phyloP scores from a whole-genome alignment of 2,113 vertebrate species.

The Casuarius casuarius region DNA sequence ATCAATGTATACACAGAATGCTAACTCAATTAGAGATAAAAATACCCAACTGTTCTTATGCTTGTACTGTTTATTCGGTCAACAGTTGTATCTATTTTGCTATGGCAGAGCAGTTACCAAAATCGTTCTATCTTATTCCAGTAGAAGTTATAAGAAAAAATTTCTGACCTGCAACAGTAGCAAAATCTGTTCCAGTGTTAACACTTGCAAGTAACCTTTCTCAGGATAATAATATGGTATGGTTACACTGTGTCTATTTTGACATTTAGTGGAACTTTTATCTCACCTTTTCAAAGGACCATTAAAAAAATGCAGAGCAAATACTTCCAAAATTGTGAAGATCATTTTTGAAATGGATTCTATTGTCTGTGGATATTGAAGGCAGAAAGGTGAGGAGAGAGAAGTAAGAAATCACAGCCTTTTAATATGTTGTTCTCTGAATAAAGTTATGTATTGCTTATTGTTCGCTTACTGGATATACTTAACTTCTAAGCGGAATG shows the following conservation, averaged over 20 bases:
- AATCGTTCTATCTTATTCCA: neutral
- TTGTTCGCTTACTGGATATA: neutral
- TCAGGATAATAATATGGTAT: neutral
- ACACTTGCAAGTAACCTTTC: slow-evolving; percentile 24
- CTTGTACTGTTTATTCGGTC: slow-evolving; percentile 10
- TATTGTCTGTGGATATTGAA: neutral
- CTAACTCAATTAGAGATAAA: slow-evolving; percentile 17
- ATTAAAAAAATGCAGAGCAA: neutral
- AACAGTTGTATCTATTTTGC: neutral
- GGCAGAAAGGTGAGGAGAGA: neutral
- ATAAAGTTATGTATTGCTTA: neutral
- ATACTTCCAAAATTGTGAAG: neutral
- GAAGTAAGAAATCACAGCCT: neutral
- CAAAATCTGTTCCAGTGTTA: slow-evolving; percentile 16
- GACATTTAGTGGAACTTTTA: slow-evolving; percentile 6
- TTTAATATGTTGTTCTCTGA: neutral
- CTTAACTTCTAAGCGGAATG: neutral
- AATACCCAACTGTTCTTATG: neutral
- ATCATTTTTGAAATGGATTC: neutral
- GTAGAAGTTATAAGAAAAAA: slow-evolving; percentile 18
- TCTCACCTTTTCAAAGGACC: neutral
- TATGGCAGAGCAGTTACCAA: slow-evolving; percentile 9
- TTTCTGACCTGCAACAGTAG: slow-evolving; percentile 21
- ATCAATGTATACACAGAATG: neutral
- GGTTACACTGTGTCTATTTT: neutral